Percentiles rank a stretch among this genome's conserved stretches.
Evolutionary conservation across 92 coral and sea anemone species (phyloP).

Genomic region (Parazoanthus atlanticus): DNA sequence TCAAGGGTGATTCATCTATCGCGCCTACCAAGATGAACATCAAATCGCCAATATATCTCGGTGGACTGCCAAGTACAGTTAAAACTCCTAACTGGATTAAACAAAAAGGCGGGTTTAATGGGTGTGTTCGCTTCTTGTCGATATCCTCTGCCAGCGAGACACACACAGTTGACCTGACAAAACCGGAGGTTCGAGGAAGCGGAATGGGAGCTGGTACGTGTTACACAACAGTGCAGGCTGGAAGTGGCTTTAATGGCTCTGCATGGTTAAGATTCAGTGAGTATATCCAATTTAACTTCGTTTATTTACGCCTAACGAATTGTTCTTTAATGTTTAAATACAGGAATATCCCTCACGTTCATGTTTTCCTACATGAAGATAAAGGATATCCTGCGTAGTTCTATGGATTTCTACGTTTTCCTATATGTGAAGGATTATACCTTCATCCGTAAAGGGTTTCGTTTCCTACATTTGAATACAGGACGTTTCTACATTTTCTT

Average conservation of each 20-base stretch:
- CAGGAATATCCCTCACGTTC: no score
- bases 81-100: conserved; percentile 62
- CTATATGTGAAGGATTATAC: no score
- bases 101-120: conserved; percentile 67
- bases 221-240: conserved; percentile 56
- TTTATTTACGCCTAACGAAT: no score
- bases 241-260: conserved; percentile 76
- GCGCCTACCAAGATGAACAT: conserved; percentile 45
- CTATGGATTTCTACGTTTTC: no score
- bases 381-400: no score
- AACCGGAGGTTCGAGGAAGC: conserved; percentile 48
- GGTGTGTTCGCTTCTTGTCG: conserved; percentile 61
- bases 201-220: conserved; percentile 53
- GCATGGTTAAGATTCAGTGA: conserved; percentile 83
- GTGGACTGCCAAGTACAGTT: conserved; percentile 77
- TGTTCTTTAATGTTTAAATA: no score
- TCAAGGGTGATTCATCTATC: conserved; percentile 20
- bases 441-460: no score
- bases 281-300: not conserved
- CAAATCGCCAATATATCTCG: conserved; percentile 68
- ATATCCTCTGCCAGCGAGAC: conserved; percentile 41
- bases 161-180: conserved; percentile 54
- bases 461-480: no score
- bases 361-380: no score
- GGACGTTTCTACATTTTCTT: no score